Evolutionary conservation across 2,888 invertebrate genomes (phyloP).

Genomic region (Tinea pellionella): DNA sequence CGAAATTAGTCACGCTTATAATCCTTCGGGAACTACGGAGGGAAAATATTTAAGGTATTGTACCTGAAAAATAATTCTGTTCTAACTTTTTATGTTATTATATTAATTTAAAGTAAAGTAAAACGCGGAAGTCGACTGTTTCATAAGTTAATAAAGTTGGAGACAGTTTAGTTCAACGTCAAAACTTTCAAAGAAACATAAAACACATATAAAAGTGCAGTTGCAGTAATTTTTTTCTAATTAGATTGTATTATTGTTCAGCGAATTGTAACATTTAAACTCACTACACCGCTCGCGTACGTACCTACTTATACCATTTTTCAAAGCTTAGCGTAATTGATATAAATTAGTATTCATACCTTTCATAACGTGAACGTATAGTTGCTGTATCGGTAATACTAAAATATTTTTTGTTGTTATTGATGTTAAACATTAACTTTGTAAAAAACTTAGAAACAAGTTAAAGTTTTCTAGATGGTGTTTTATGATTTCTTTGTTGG

Average conservation of each 20-base stretch:
- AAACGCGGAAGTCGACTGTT: conserved; percentile 1
- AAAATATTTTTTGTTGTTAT: neutral
- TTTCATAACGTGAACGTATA: neutral
- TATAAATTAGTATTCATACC: neutral
- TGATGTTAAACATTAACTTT: neutral
- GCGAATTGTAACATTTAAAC: neutral
- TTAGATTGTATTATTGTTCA: neutral
- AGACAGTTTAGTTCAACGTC: neutral
- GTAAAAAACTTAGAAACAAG: too few relatives aligned
- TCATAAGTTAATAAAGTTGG: neutral
- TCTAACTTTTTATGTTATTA: neutral
- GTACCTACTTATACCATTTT: neutral
- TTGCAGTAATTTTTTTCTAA: neutral
- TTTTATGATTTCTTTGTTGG: too few relatives aligned
- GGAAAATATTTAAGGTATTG: neutral
- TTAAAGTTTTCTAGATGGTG: too few relatives aligned
- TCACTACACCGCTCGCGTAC: neutral
- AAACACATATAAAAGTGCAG: neutral
- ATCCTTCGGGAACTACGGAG: neutral
- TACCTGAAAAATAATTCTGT: neutral
- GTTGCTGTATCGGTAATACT: neutral
- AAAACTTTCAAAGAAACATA: neutral
- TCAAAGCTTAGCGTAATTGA: neutral
- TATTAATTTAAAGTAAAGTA: neutral
- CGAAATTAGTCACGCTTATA: neutral